phyloP scores from a whole-genome alignment of 2,888 invertebrate species.

The Melanophora roralis region DNA sequence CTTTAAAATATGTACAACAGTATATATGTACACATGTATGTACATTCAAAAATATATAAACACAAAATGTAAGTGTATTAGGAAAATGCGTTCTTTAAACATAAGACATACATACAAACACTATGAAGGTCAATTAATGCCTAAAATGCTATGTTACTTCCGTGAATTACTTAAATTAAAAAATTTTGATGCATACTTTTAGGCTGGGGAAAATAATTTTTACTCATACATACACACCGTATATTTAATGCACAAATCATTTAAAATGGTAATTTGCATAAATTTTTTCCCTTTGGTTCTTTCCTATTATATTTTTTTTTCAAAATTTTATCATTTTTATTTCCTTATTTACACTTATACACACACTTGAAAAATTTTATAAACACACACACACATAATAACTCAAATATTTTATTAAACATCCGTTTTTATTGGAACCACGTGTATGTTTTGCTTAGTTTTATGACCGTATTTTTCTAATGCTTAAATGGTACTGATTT shows the following conservation, averaged over 20 bases:
- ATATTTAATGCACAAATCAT: too few species aligned
- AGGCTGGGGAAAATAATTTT: too few species aligned
- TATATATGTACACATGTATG: neutral
- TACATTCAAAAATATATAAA: neutral
- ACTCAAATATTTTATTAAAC: neutral
- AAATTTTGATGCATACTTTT: slow-evolving; percentile 35
- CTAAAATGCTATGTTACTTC: slow-evolving; percentile 18
- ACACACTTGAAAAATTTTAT: neutral
- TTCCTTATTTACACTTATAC: neutral
- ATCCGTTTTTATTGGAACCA: slow-evolving; percentile 19
- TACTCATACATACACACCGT: too few species aligned
- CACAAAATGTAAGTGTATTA: neutral
- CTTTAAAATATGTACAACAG: neutral
- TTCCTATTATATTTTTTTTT: neutral
- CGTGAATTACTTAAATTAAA: neutral
- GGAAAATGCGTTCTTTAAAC: too few species aligned
- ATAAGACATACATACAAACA: neutral
- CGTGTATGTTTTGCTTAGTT: slow-evolving; percentile 16
- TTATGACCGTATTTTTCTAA: slow-evolving; percentile 47
- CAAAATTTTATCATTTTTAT: slow-evolving; percentile 17
- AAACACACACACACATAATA: neutral
- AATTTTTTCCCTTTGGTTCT: neutral
- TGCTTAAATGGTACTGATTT: slow-evolving; percentile 50
- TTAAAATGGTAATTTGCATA: neutral
- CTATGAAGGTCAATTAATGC: slow-evolving; percentile 59